Base-by-base conservation (phyloP, 2,113 vertebrate species). In the Erinaceus europaeus region DNA sequence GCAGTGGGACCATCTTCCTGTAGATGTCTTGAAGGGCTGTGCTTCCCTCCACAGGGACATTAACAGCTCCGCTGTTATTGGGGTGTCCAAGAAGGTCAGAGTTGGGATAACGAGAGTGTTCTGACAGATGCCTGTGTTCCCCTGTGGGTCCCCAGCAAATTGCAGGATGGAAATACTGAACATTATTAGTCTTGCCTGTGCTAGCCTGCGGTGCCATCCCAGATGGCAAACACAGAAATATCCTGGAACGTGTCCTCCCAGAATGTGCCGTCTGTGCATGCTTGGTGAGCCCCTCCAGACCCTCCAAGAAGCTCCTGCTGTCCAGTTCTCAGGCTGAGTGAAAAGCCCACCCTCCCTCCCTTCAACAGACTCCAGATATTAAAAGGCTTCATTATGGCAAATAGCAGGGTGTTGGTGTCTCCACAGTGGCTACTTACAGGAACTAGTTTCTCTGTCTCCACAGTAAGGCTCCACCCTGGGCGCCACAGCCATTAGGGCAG, bases 201-300 rank as follows among this genome's bases (percentile, higher is more conserved):
- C 95, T 96, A 96, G 96, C 94, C 90, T 93, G 94, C 95, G 89
- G 65, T 94, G 94, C 96, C 96, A 94, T 95, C 91, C 96, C 96
- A 97, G 96, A 96, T 96, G 96, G 96, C 93, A 95, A 96, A 96
- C 79, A 92, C 74, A 95, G 94, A 97, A 97, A 96, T 83, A 96
- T 94, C 95, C 76, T 9, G 36, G 90, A 92, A 94, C 89, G 80
- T 74, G 48, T 91, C 94, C 93, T 95, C 92, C 94, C 78, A 67
- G 96, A 96, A 94, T 76, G 91, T 88, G 74, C 90, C 29, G 89
- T 93, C 25, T 69, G 59, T 27, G 53, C 53, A 57, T 27, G 13
- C 48, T 50, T 25, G 23, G 23, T 27, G 53, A 6, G 23, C 23
- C 23, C 23, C 53, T 25, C 53, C 23, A n/a, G n/a, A n/a, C n/a